Conservation (phyloP, 2,113 vertebrate genomes). For the Anhinga anhinga region DNA sequence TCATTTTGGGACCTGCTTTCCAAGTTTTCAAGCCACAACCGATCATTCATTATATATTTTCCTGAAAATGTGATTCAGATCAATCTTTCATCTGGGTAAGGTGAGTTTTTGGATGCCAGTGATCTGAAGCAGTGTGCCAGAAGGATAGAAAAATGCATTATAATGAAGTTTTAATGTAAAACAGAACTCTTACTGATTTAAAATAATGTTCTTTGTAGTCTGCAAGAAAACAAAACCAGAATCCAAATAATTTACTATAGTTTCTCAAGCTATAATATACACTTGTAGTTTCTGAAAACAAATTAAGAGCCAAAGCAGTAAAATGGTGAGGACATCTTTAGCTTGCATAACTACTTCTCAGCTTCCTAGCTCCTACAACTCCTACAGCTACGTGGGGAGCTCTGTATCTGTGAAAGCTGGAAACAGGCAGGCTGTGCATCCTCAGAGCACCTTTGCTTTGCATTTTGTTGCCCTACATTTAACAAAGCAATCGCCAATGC, state of each 20-base stretch:
- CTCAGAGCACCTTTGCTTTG: not conserved
- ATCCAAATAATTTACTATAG: not conserved
- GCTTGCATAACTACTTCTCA: not conserved
- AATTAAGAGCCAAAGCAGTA: not conserved
- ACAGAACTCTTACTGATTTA: not conserved
- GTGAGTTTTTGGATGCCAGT: not conserved
- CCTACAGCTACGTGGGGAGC: not conserved
- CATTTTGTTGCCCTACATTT: not conserved
- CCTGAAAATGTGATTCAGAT: conserved; percentile 33
- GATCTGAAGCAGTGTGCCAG: not conserved
- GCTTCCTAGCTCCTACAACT: not conserved
- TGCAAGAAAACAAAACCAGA: conserved; percentile 5
- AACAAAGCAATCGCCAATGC: not conserved
- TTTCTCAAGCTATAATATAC: not conserved
- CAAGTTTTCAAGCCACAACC: not conserved
- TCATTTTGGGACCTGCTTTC: not conserved
- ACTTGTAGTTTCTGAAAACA: not conserved
- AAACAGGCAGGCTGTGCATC: not conserved
- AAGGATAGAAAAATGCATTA: not conserved
- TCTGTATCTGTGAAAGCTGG: not conserved
- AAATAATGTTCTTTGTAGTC: not conserved
- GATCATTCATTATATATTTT: not conserved
- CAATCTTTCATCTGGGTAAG: not conserved
- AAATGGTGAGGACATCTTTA: not conserved
- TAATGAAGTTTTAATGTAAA: conserved; percentile 36